A percentile compares a stretch with the other conserved stretches of the same genome.
phyloP scores from a whole-genome alignment of 2,888 invertebrate species.

The Xiphydria camelus region DNA sequence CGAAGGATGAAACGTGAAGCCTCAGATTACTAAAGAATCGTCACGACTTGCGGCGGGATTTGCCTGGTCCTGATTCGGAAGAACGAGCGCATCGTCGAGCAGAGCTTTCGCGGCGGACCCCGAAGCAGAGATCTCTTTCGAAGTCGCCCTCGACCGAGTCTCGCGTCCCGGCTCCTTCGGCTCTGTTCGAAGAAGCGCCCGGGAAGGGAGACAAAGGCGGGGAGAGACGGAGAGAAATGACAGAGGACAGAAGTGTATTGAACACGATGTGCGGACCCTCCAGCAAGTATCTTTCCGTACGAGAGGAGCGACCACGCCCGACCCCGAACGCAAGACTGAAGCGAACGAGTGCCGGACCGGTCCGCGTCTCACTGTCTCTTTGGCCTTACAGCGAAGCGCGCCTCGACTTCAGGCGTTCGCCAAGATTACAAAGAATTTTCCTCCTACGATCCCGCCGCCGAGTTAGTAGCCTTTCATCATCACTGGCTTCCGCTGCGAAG shows the following conservation, averaged over 20 bases:
- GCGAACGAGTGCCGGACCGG: slow-evolving; percentile 26
- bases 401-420: slow-evolving; percentile 47
- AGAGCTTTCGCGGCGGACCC: too few species aligned
- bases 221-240: slow-evolving; percentile 9
- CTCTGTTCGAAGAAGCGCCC: too few species aligned
- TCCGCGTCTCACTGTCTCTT: slow-evolving; percentile 49
- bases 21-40: slow-evolving; percentile 59
- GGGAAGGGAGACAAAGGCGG: too few species aligned
- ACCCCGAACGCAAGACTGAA: slow-evolving; percentile 29
- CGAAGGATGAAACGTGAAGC: slow-evolving; percentile 30
- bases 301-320: not conserved
- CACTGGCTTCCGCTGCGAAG: slow-evolving; percentile 41
- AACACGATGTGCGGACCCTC: slow-evolving; percentile 29
- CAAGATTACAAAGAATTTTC: slow-evolving; percentile 58
- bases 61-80: too few species aligned
- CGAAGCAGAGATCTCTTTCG: too few species aligned
- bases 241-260: slow-evolving; percentile 4
- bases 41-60: slow-evolving; percentile 47
- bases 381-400: slow-evolving; percentile 55
- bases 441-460: slow-evolving; percentile 43
- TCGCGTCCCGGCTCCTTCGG: too few species aligned
- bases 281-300: not conserved
- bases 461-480: slow-evolving; percentile 54
- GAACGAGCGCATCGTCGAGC: too few species aligned
- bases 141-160: too few species aligned